phyloP scores from a whole-genome alignment of 1,140 invertebrate species.

The Lutraria rhynchaena region DNA sequence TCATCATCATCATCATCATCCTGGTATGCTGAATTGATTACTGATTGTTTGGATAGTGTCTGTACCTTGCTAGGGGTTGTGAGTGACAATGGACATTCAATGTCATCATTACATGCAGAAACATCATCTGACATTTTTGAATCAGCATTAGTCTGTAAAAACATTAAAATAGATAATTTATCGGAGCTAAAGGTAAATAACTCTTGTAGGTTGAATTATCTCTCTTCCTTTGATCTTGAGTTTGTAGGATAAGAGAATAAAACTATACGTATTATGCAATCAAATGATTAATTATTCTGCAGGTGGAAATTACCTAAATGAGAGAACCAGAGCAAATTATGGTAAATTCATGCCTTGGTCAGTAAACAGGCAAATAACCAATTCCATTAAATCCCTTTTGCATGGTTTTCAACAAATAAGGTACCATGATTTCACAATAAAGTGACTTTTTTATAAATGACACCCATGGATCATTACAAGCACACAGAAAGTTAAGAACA shows the following conservation, averaged over 20 bases:
- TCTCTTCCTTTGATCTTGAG: not conserved
- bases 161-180: not conserved
- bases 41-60: not conserved
- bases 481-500: too few relatives aligned
- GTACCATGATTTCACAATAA: too few relatives aligned
- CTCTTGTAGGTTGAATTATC: not conserved
- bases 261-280: not conserved
- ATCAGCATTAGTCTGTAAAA: not conserved
- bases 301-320: too few relatives aligned
- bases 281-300: too few relatives aligned
- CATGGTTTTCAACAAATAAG: too few relatives aligned
- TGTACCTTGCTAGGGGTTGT: not conserved
- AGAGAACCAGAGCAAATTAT: too few relatives aligned
- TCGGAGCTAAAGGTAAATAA: not conserved
- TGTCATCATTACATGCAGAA: not conserved
- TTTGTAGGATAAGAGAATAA: not conserved
- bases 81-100: not conserved
- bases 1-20: slow-evolving; percentile 21
- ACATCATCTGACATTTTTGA: not conserved
- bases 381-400: too few relatives aligned
- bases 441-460: too few relatives aligned
- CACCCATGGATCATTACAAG: too few relatives aligned
- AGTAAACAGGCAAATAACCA: too few relatives aligned
- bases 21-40: not conserved
- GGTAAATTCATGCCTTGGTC: too few relatives aligned